A percentile compares a stretch with the other conserved stretches of the same genome.
Evolutionary conservation across 1,140 invertebrate genomes (phyloP).

Genomic region (Bombus affinis): DNA sequence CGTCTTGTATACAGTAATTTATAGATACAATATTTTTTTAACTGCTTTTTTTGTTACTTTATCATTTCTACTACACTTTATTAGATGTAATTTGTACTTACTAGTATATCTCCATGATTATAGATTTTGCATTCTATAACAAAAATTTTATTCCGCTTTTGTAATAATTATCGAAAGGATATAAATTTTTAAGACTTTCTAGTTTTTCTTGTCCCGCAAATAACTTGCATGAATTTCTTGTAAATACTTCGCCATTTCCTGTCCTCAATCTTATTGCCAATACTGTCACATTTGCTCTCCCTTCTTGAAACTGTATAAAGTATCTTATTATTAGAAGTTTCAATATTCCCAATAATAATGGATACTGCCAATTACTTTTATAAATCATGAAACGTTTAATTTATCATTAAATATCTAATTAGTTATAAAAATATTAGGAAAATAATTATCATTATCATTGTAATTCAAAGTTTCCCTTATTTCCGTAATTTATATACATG

Average conservation of each 20-base stretch:
- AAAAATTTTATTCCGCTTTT: background rate
- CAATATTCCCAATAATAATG: background rate
- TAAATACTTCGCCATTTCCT: constrained; percentile 2
- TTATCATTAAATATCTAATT: constrained; percentile 5
- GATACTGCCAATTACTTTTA: constrained; percentile 30
- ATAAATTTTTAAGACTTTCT: background rate
- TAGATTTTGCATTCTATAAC: background rate
- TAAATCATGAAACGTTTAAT: background rate
- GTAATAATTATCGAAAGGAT: background rate
- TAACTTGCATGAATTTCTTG: background rate
- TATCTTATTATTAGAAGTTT: background rate
- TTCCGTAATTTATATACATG: background rate
- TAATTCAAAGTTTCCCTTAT: background rate
- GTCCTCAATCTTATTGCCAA: background rate
- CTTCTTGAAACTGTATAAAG: background rate
- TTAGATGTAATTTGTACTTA: background rate
- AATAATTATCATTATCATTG: background rate
- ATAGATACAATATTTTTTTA: background rate
- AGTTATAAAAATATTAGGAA: background rate
- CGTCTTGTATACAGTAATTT: background rate
- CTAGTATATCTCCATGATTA: background rate
- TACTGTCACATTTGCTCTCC: background rate
- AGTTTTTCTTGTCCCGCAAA: constrained; percentile 4
- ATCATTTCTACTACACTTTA: background rate
- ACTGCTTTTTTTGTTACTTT: background rate